Conservation (phyloP, 1,140 invertebrate genomes). For the Conopomorpha cramerella region DNA sequence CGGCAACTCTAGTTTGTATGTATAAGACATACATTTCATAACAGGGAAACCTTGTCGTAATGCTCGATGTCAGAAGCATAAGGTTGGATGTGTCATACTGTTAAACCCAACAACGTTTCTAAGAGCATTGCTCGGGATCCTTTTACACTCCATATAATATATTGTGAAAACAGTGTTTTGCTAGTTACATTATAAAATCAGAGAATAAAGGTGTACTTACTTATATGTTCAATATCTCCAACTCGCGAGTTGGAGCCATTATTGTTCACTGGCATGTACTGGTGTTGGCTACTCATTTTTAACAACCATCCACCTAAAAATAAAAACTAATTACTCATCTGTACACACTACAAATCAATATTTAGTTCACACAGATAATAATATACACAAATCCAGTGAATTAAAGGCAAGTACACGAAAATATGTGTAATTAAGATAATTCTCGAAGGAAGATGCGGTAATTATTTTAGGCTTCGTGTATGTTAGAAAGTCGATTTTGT, state of each 20-base stretch:
- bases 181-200: background rate
- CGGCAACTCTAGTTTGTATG: too few relatives aligned
- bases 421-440: too few relatives aligned
- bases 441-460: too few relatives aligned
- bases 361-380: too few relatives aligned
- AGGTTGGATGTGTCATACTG: too few relatives aligned
- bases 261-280: constrained; percentile 49
- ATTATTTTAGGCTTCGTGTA: too few relatives aligned
- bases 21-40: background rate
- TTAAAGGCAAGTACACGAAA: too few relatives aligned
- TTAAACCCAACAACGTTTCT: constrained; percentile 8
- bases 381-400: too few relatives aligned
- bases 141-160: background rate
- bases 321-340: background rate
- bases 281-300: constrained; percentile 61
- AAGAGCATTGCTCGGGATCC: background rate
- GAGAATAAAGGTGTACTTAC: constrained; percentile 18
- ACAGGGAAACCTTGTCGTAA: background rate
- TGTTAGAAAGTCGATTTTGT: too few relatives aligned
- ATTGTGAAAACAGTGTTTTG: background rate
- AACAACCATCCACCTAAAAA: constrained; percentile 13
- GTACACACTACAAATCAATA: too few relatives aligned
- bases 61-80: too few relatives aligned
- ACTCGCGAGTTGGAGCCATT: constrained; percentile 25
- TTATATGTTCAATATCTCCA: constrained; percentile 64